Percentiles rank a stretch among this genome's conserved stretches.
Conservation (phyloP, 2,888 invertebrate genomes). For the Aplocera efformata region DNA sequence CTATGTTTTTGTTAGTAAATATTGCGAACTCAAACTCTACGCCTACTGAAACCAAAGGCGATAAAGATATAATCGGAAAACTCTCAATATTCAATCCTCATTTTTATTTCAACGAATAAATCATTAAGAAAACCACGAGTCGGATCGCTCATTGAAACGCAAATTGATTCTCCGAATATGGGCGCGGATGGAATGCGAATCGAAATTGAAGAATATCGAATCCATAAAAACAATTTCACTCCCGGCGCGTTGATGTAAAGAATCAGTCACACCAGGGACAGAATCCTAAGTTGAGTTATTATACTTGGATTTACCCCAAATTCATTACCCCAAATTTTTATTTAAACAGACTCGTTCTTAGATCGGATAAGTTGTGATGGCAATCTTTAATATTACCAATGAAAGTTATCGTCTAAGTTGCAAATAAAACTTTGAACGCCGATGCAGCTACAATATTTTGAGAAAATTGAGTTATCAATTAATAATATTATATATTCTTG, state of each 20-base stretch:
- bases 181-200: slow-evolving; percentile 60
- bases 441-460: too few relatives aligned
- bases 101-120: slow-evolving; percentile 43
- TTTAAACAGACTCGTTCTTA: too few relatives aligned
- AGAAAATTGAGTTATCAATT: too few relatives aligned
- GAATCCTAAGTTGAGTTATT: neutral
- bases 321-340: neutral
- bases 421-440: too few relatives aligned
- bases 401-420: too few relatives aligned
- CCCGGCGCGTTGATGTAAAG: slow-evolving; percentile 61
- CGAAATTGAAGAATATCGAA: slow-evolving; percentile 75
- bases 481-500: too few relatives aligned
- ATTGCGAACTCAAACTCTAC: too few relatives aligned
- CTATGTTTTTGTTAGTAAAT: too few relatives aligned
- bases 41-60: neutral
- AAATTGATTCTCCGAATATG: slow-evolving; percentile 68
- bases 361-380: too few relatives aligned
- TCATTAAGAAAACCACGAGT: slow-evolving; percentile 50
- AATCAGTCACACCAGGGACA: slow-evolving; percentile 26
- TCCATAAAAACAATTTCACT: slow-evolving; percentile 75
- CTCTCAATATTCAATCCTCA: slow-evolving; percentile 18
- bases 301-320: slow-evolving; percentile 27
- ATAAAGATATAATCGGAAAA: slow-evolving; percentile 4
- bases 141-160: slow-evolving; percentile 52
- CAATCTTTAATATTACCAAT: too few relatives aligned